Conservation (phyloP, 2,888 invertebrate species). For the Apamea sordens region DNA sequence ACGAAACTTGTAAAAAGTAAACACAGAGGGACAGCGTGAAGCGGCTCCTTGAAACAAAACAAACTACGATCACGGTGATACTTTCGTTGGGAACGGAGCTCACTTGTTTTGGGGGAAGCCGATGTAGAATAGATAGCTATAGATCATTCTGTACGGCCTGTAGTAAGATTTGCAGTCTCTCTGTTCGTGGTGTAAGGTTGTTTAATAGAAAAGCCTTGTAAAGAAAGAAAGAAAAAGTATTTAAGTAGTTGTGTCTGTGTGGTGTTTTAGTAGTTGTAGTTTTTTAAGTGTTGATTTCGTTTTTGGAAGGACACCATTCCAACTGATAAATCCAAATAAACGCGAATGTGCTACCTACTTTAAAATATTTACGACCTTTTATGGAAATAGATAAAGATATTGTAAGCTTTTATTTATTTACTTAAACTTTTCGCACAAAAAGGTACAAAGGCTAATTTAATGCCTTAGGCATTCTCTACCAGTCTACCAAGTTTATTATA, state of each 20-base stretch:
- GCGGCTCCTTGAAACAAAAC: slow-evolving; percentile 12
- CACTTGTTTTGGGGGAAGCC: not conserved
- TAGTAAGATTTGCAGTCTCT: not conserved
- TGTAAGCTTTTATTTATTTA: not conserved
- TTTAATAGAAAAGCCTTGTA: not conserved
- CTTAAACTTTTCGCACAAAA: too few species aligned
- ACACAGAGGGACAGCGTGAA: not conserved
- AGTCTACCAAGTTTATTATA: not conserved
- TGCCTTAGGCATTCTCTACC: too few species aligned
- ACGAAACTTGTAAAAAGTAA: slow-evolving; percentile 10
- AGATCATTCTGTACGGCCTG: too few species aligned
- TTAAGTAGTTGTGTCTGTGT: too few species aligned
- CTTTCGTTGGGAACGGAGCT: not conserved
- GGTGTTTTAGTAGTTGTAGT: too few species aligned
- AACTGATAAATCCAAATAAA: not conserved
- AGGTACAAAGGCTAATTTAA: too few species aligned
- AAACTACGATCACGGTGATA: slow-evolving; percentile 5
- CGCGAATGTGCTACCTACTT: too few species aligned
- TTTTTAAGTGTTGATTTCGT: not conserved
- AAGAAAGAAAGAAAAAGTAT: too few species aligned
- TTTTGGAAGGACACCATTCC: not conserved
- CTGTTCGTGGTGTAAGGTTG: not conserved
- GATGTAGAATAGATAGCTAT: not conserved
- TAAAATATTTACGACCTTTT: too few species aligned
- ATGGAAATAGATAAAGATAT: not conserved